A percentile compares a stretch with the other conserved stretches of the same genome.
Evolutionary conservation across 2,113 vertebrate species (phyloP).

Genomic region (Eudyptes chrysolophus): DNA sequence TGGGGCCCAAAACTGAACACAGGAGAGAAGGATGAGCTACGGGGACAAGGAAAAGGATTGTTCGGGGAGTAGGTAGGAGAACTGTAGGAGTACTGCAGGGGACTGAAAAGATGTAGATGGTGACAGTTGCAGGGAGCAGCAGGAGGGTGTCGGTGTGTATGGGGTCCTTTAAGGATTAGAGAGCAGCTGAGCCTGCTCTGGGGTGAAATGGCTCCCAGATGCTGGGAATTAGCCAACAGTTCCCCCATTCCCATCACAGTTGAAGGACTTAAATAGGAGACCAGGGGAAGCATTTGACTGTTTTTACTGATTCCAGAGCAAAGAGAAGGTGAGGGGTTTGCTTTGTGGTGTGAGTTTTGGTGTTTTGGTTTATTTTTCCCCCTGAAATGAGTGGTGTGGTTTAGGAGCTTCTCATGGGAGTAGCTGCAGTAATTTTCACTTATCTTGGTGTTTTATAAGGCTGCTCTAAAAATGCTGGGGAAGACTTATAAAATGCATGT

Average conservation of each 20-base stretch:
- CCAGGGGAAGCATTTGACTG: accelerated
- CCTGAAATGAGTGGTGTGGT: not conserved
- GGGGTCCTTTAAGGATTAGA: not conserved
- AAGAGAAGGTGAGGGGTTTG: not conserved
- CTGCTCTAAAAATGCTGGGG: not conserved
- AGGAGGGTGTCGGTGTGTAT: not conserved
- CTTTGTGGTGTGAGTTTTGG: not conserved
- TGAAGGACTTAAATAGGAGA: not conserved
- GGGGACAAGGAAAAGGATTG: not conserved
- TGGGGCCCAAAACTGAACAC: not conserved
- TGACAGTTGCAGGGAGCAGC: not conserved
- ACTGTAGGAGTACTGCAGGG: not conserved
- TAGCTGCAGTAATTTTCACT: not conserved
- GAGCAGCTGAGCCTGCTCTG: not conserved
- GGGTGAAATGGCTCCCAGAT: not conserved
- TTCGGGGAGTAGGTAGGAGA: not conserved
- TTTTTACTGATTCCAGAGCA: not conserved
- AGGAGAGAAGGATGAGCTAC: not conserved
- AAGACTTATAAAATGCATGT: not conserved
- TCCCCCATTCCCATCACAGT: not conserved
- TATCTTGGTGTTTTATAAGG: not conserved
- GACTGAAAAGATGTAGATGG: not conserved
- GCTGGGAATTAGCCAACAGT: not conserved
- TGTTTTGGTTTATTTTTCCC: not conserved
- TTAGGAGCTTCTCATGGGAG: not conserved